phyloP scores from a whole-genome alignment of 2,797 vertebrate species.

The Staurois parvus region DNA sequence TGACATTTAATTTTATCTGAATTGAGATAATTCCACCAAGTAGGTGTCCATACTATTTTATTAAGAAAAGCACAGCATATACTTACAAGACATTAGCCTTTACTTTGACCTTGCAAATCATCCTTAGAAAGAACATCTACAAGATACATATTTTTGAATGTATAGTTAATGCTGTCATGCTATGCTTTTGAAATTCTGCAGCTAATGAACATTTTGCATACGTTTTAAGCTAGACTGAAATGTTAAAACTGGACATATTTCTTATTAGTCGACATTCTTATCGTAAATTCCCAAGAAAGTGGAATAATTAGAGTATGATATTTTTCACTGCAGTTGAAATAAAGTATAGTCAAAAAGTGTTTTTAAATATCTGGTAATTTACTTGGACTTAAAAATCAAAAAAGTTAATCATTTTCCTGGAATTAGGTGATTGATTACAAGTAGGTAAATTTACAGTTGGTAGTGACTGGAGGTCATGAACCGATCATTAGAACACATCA shows the following conservation, averaged over 20 bases:
- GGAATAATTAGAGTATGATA: neutral
- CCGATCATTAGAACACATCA: no score
- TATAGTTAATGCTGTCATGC: neutral
- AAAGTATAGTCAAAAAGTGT: neutral
- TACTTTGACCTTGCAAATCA: neutral
- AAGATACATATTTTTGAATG: neutral
- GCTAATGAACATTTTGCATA: neutral
- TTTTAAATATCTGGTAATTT: no score
- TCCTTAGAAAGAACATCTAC: neutral
- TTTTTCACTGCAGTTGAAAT: neutral
- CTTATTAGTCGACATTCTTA: neutral
- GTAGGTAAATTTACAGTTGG: neutral
- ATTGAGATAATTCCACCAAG: no score
- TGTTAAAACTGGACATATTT: neutral
- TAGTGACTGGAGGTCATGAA: no score
- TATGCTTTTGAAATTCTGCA: neutral
- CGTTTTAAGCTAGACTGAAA: neutral
- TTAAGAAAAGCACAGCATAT: no score
- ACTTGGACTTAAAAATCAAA: neutral
- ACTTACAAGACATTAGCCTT: neutral
- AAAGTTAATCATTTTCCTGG: neutral
- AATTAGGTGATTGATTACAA: neutral
- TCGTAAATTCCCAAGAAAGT: neutral
- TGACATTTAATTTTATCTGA: no score
- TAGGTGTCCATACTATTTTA: no score